These are phyloP conservation scores for Notarius lentiginosus DNA, from an alignment of 2,113 vertebrate species.

Conservation along the genomic window DNA sequence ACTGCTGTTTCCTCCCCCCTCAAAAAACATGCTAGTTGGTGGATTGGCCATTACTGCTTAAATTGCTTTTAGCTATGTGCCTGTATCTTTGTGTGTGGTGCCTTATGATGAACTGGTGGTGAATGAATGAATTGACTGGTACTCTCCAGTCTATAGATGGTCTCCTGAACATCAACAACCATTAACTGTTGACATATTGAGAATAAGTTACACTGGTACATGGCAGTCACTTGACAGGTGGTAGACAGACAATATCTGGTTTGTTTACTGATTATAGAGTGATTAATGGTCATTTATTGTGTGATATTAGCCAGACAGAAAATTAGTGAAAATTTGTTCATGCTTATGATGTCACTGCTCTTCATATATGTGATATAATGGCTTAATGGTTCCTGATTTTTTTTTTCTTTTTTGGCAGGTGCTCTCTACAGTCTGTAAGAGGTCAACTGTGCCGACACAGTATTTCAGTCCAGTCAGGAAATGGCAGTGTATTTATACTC, in stretches of 20 bases:
- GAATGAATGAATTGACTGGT: neutral
- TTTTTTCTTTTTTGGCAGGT: neutral
- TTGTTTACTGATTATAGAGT: neutral
- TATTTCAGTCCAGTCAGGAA: neutral
- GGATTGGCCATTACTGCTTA: neutral
- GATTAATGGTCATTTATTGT: neutral
- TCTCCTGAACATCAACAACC: neutral
- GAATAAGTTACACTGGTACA: neutral
- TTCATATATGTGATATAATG: neutral
- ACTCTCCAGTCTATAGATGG: neutral
- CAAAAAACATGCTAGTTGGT: neutral
- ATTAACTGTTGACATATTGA: constrained; percentile 8
- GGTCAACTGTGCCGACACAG: neutral
- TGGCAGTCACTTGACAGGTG: constrained; percentile 1
- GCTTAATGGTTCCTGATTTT: neutral
- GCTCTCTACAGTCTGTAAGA: neutral
- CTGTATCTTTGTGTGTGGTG: neutral
- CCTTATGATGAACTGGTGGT: neutral
- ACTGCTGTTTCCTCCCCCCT: neutral
- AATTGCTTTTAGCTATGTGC: neutral
- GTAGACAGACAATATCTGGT: neutral
- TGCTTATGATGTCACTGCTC: neutral
- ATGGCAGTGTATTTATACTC: neutral
- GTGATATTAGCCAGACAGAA: neutral
- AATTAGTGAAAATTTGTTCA: neutral